Percentiles rank a stretch among this genome's conserved stretches.
phyloP scores from a whole-genome alignment of 2,113 vertebrate species.

The Thomomys bottae region DNA sequence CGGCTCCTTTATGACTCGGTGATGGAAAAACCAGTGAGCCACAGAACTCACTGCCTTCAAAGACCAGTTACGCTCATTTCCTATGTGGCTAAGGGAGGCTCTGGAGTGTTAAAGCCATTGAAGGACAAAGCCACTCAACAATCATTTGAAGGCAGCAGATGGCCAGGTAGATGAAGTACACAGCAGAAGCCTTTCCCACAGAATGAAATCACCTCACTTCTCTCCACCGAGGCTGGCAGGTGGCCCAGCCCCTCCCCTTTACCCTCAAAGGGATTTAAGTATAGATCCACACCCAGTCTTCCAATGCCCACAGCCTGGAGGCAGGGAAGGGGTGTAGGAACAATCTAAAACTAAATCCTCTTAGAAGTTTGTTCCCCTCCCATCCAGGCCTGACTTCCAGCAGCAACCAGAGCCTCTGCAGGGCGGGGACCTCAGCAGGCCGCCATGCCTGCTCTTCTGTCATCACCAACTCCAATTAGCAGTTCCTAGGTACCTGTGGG shows the following conservation, averaged over 20 bases:
- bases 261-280: not conserved
- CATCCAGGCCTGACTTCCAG: not conserved
- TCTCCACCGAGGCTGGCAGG: not conserved
- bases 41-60: not conserved
- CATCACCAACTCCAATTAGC: constrained; percentile 62
- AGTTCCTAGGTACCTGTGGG: constrained; percentile 33
- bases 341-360: not conserved
- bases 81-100: not conserved
- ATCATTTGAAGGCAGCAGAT: not conserved
- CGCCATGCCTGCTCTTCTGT: constrained; percentile 42
- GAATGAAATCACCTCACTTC: not conserved
- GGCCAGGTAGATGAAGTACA: not conserved
- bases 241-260: not conserved
- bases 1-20: not conserved
- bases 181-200: constrained; percentile 8
- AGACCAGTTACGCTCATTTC: not conserved
- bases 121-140: not conserved
- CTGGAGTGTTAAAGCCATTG: not conserved
- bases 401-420: constrained; percentile 1
- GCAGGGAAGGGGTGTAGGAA: not conserved
- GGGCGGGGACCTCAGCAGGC: not conserved
- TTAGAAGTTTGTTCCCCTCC: not conserved
- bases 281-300: constrained; percentile 29
- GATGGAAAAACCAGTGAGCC: not conserved
- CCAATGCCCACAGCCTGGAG: not conserved